phyloP scores from a whole-genome alignment of 2,113 vertebrate genomes.

The Gymnogyps californianus region DNA sequence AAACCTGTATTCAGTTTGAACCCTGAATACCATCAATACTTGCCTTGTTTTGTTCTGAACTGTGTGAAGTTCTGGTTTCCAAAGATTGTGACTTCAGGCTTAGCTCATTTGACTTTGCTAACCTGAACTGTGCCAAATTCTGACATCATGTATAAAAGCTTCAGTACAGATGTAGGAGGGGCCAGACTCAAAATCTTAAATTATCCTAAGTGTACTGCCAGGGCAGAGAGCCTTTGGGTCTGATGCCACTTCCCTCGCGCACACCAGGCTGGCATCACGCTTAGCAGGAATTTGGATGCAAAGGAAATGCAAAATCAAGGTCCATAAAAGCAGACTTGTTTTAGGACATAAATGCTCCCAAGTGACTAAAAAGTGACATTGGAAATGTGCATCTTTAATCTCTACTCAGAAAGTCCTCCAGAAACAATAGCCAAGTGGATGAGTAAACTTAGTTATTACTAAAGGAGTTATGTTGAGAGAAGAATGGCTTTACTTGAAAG shows the following conservation, averaged over 20 bases:
- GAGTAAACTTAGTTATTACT: not conserved
- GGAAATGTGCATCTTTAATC: not conserved
- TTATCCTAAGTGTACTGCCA: not conserved
- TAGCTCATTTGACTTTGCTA: not conserved
- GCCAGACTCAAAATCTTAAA: not conserved
- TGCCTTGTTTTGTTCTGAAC: not conserved
- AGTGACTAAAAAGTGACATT: not conserved
- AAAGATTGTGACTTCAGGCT: not conserved
- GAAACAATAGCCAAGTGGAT: not conserved
- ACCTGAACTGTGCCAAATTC: not conserved
- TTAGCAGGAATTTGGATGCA: not conserved
- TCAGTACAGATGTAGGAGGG: not conserved
- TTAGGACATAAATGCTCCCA: not conserved
- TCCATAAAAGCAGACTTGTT: not conserved
- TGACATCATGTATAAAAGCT: constrained; percentile 17
- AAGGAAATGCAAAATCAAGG: not conserved
- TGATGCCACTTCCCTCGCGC: not conserved
- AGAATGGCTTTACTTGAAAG: not conserved
- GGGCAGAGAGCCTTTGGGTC: not conserved
- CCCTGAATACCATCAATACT: not conserved
- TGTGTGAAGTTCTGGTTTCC: not conserved
- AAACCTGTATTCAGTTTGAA: not conserved
- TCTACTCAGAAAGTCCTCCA: not conserved
- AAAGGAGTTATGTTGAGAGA: not conserved
- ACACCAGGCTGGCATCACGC: not conserved